Evolutionary conservation across 2,113 vertebrate species (phyloP).

Genomic region (Cyanistes caeruleus): DNA sequence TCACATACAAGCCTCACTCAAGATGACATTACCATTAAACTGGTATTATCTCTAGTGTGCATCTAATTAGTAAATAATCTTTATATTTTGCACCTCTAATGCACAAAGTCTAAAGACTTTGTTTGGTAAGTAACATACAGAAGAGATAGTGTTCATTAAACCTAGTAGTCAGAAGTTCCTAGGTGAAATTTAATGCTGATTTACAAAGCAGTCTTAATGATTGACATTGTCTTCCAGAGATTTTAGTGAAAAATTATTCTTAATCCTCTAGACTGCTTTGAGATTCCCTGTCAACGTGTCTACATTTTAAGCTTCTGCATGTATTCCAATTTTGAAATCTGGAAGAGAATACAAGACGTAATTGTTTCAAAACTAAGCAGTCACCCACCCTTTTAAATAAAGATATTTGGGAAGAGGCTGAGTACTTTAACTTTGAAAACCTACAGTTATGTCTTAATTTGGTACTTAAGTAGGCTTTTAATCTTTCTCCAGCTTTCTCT

Average conservation of each 20-base stretch:
- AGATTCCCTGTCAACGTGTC: background rate
- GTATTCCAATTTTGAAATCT: conserved; percentile 5
- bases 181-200: background rate
- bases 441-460: background rate
- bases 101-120: background rate
- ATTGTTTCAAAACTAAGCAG: background rate
- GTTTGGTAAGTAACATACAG: background rate
- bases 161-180: background rate
- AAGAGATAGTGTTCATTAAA: background rate
- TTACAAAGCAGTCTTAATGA: background rate
- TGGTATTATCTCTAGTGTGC: background rate
- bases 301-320: background rate
- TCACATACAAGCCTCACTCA: background rate
- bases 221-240: background rate
- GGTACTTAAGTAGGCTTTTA: background rate
- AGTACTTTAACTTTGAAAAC: background rate
- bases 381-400: background rate
- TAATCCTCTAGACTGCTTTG: conserved; percentile 6
- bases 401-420: background rate
- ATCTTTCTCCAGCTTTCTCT: background rate
- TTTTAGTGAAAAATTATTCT: background rate
- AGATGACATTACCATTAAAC: background rate
- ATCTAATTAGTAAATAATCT: background rate
- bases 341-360: background rate
- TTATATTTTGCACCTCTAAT: background rate